Percentiles rank a stretch among this genome's conserved stretches.
Evolutionary conservation across 2,888 invertebrate genomes (phyloP).

Genomic region (Dinocampus coccinellae): DNA sequence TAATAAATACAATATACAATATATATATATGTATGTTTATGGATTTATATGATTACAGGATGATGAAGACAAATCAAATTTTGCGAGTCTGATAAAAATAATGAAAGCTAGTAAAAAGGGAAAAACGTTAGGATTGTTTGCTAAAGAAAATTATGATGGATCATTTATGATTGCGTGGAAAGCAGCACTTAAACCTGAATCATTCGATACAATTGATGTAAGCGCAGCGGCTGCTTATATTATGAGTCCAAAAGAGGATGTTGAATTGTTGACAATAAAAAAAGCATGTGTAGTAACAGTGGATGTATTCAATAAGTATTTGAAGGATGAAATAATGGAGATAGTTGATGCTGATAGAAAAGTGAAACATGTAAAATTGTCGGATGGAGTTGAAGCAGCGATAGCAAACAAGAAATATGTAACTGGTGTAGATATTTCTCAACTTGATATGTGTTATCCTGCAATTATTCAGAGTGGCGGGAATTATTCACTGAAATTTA

Average conservation of each 20-base stretch:
- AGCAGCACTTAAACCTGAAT: constrained; percentile 79
- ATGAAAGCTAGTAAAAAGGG: constrained; percentile 92
- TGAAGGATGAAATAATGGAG: constrained; percentile 98
- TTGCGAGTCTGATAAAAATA: constrained; percentile 78
- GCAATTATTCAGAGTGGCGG: constrained; percentile 99
- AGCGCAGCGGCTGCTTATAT: constrained; percentile 86
- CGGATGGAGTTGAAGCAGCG: constrained; percentile 94
- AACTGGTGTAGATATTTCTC: constrained; percentile 86
- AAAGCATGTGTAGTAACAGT: constrained; percentile 94
- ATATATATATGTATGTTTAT: constrained; percentile 22
- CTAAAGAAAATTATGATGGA: constrained; percentile 94
- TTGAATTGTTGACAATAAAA: constrained; percentile 89
- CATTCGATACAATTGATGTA: constrained; percentile 89
- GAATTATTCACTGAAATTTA: constrained; percentile 97
- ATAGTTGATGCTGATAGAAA: constrained; percentile 99
- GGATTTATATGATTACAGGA: constrained; percentile 70
- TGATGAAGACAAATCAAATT: constrained; percentile 91
- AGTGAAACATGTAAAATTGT: constrained; percentile 94
- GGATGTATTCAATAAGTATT: constrained; percentile 95
- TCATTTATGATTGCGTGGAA: constrained; percentile 96
- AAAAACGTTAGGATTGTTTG: constrained; percentile 89
- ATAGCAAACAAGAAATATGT: constrained; percentile 97
- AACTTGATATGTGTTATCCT: constrained; percentile 98
- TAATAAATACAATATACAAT: constrained; percentile 28
- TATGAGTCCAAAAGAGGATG: constrained; percentile 95